phyloP scores from a whole-genome alignment of 2,797 vertebrate species.

The Sebastiscus tertius region DNA sequence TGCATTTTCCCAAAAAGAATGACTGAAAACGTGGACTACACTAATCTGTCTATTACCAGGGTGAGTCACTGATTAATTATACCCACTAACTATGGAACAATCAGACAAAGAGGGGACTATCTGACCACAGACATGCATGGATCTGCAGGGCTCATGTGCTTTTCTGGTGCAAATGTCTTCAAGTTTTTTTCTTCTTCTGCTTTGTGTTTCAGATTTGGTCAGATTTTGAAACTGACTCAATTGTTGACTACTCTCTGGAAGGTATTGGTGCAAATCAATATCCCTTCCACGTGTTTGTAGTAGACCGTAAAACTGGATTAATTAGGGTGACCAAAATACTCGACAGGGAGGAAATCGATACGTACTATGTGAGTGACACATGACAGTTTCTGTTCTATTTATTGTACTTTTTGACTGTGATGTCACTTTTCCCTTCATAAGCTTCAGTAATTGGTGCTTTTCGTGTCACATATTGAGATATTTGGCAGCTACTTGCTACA shows the following conservation, averaged over 20 bases:
- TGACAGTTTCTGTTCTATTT: not conserved
- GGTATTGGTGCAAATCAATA: slow-evolving; percentile 84
- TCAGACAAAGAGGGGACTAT: not conserved
- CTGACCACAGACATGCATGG: not conserved
- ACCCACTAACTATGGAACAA: not conserved
- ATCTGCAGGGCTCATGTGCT: not conserved
- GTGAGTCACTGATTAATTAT: slow-evolving; percentile 78
- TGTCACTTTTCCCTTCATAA: not conserved
- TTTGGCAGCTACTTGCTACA: not conserved
- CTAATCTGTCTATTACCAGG: slow-evolving; percentile 84
- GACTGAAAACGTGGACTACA: too few species aligned
- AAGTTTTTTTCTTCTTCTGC: not conserved
- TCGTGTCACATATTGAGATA: not conserved
- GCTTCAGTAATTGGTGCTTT: not conserved
- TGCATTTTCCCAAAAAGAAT: too few species aligned
- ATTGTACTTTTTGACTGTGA: not conserved
- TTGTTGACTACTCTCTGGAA: slow-evolving; percentile 82
- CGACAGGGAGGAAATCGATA: slow-evolving; percentile 85
- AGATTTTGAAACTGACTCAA: slow-evolving; percentile 73
- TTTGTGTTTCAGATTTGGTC: slow-evolving; percentile 88
- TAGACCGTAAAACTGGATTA: slow-evolving; percentile 82
- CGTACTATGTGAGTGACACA: slow-evolving; percentile 86
- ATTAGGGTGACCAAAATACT: slow-evolving; percentile 86
- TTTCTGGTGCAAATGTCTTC: not conserved
- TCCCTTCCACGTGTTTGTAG: slow-evolving; percentile 87